These are phyloP conservation scores for Drosophila obscura DNA, from an alignment of 1,140 invertebrate genomes.

Conservation along the genomic window DNA sequence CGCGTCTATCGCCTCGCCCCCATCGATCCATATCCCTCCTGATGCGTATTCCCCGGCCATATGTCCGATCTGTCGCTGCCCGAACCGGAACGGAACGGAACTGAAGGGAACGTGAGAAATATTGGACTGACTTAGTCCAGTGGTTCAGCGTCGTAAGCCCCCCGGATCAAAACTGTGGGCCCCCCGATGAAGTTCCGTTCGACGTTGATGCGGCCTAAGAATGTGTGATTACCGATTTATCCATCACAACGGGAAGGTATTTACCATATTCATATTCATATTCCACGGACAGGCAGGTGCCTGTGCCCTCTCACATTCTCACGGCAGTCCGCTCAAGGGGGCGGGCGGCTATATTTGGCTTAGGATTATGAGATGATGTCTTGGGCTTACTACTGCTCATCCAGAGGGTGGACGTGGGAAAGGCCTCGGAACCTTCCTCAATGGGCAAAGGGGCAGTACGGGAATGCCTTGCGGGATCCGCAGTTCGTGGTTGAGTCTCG, in stretches of 20 bases:
- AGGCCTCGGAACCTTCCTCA: conserved; percentile 43
- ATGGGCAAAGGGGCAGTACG: conserved; percentile 14
- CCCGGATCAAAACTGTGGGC: conserved; percentile 68
- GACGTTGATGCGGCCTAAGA: conserved; percentile 63
- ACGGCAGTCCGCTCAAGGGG: conserved; percentile 21
- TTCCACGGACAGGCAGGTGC: conserved; percentile 55
- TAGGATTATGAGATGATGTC: conserved; percentile 62
- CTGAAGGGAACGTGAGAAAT: conserved; percentile 70
- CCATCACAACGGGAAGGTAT: conserved; percentile 43
- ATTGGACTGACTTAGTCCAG: conserved; percentile 72
- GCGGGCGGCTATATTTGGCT: conserved; percentile 25
- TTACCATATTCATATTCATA: conserved; percentile 47
- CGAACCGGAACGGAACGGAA: conserved; percentile 27
- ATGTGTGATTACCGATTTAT: conserved; percentile 54
- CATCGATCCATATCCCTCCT: conserved; percentile 17
- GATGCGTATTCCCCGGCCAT: conserved; percentile 21
- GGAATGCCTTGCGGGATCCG: conserved; percentile 24
- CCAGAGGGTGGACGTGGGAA: conserved; percentile 26
- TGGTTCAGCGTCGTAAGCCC: conserved; percentile 71
- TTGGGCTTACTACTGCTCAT: conserved; percentile 63
- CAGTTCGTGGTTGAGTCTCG: conserved; percentile 13
- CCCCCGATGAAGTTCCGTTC: conserved; percentile 32
- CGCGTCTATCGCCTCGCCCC: conserved; percentile 7
- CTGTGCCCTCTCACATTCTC: conserved; percentile 39
- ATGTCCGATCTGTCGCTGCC: conserved; percentile 58